Conservation (phyloP, 2,888 invertebrate genomes). For the Macaria liturata region DNA sequence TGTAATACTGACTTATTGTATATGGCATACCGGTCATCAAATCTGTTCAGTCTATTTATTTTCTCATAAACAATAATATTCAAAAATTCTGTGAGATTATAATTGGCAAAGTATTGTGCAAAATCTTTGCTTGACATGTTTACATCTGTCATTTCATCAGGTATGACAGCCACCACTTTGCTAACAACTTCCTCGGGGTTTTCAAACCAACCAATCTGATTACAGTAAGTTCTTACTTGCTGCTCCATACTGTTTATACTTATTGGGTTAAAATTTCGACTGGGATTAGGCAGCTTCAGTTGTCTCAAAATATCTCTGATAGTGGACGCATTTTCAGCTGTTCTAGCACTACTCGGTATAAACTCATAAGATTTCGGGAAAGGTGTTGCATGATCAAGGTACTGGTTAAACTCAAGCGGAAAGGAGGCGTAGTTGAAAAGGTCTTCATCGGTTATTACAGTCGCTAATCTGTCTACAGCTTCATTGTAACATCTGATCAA, state of each 20-base stretch:
- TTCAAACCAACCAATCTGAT: constrained; percentile 75
- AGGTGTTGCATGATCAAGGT: constrained; percentile 71
- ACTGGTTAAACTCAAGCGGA: constrained; percentile 85
- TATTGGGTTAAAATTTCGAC: constrained; percentile 67
- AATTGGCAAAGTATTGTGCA: constrained; percentile 60
- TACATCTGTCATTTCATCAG: constrained; percentile 63
- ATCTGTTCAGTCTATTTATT: constrained; percentile 69
- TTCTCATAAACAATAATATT: constrained; percentile 82
- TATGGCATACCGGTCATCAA: constrained; percentile 78
- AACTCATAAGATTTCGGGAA: constrained; percentile 87
- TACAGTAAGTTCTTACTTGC: constrained; percentile 75
- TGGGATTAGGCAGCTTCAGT: constrained; percentile 80
- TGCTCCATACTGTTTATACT: constrained; percentile 69
- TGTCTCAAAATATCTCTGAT: constrained; percentile 80
- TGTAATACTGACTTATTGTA: constrained; percentile 82
- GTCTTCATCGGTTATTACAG: constrained; percentile 84
- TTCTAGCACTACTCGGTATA: constrained; percentile 85
- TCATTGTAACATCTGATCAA: constrained; percentile 86
- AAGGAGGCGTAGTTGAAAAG: constrained; percentile 84
- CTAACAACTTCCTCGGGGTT: constrained; percentile 74
- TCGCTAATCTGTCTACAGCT: constrained; percentile 84
- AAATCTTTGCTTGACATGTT: constrained; percentile 66
- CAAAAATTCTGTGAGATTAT: constrained; percentile 80
- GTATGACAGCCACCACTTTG: constrained; percentile 72
- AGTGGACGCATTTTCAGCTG: constrained; percentile 68